phyloP scores from a whole-genome alignment of 1,140 invertebrate genomes.

The Caenorhabditis tropicalis region DNA sequence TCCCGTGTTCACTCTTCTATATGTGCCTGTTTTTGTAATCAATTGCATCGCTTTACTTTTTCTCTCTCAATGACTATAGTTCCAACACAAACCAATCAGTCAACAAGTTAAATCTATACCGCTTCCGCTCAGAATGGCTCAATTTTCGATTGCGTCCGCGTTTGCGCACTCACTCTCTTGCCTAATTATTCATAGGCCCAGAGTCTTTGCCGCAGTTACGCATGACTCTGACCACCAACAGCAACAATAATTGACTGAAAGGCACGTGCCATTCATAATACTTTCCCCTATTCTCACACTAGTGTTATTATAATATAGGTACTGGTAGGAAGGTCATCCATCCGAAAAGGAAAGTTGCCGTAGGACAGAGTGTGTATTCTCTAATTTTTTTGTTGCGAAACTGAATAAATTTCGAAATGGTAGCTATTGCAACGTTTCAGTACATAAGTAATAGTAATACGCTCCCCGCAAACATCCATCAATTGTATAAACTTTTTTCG shows the following conservation, averaged over 20 bases:
- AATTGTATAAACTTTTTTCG: background rate
- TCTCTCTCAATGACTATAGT: background rate
- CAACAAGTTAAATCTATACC: background rate
- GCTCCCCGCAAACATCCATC: background rate
- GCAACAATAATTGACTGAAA: slow-evolving; percentile 20
- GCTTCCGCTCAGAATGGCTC: slow-evolving; percentile 30
- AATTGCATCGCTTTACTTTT: background rate
- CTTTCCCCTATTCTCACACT: background rate
- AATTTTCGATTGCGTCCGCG: slow-evolving; percentile 20
- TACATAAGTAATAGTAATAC: background rate
- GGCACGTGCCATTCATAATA: slow-evolving; percentile 8
- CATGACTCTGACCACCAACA: background rate
- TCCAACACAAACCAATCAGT: background rate
- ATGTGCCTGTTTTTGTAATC: slow-evolving; percentile 10
- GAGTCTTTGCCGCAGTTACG: background rate
- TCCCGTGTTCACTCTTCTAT: background rate
- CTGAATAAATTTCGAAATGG: background rate
- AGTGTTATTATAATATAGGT: slow-evolving; percentile 29
- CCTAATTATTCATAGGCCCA: slow-evolving; percentile 39
- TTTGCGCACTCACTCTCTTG: background rate
- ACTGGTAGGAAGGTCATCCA: slow-evolving; percentile 13
- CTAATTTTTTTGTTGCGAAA: background rate
- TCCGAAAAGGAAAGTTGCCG: slow-evolving; percentile 23
- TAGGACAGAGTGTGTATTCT: background rate
- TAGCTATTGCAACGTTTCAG: background rate